These are phyloP conservation scores for Barnardius zonarius DNA, from an alignment of 2,113 vertebrate genomes.

Conservation along the genomic window DNA sequence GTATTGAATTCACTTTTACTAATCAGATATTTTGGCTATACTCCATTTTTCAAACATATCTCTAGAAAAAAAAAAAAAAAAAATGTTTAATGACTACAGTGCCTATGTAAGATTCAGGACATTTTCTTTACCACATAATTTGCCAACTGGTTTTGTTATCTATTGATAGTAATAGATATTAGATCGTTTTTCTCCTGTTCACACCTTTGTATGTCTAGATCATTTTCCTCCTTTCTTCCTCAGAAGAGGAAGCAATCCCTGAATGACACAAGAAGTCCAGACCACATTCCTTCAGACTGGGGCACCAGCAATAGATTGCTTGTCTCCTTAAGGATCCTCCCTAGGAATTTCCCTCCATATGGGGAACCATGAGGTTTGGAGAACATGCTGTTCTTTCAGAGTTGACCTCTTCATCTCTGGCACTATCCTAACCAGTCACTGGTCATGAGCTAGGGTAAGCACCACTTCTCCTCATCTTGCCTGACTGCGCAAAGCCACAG, in stretches of 20 bases:
- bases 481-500: neutral
- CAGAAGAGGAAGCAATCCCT: neutral
- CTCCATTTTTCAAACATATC: neutral
- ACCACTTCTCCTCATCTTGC: neutral
- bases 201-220: neutral
- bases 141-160: neutral
- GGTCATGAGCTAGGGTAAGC: neutral
- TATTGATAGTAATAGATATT: neutral
- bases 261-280: neutral
- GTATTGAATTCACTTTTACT: neutral
- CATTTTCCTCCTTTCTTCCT: neutral
- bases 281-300: neutral
- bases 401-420: neutral
- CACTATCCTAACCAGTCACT: neutral
- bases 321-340: neutral
- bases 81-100: neutral
- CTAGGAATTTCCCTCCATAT: neutral
- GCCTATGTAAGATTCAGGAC: neutral
- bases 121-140: neutral
- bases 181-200: neutral
- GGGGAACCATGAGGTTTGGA: neutral
- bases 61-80: neutral
- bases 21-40: neutral
- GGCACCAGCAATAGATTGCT: neutral
- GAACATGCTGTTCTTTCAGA: neutral